Evolutionary conservation across 2,888 invertebrate genomes (phyloP), one percentile per base, ranked within the genome.

Genomic region (Conistra vaccinii): DNA sequence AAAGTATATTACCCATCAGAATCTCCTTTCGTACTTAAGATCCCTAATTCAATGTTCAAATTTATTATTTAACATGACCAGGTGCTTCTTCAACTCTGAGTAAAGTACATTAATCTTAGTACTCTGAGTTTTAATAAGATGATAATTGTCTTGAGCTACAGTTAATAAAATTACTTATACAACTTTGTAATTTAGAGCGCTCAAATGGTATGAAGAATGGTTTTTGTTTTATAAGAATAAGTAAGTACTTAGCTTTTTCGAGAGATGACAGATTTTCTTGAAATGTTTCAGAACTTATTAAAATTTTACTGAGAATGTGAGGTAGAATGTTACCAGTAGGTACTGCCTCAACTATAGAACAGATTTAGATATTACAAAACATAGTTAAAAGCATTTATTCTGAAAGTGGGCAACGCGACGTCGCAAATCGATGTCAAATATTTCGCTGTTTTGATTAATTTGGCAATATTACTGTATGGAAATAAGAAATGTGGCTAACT

Each of bases 161-260:
- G 82, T 76, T 89, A 85, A 88, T 88, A 84, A 85, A 85, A 85
- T 83, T 79, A 76, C 65, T 84, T 70, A 69, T 76, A 84, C 74
- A 84, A 86, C 86, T 85, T 86, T 69, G 73, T 78, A 73, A 84
- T 79, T 81, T 72, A 78, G 82, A 75, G 75, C 71, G 66, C 68
- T 76, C 71, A 65, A 76, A 82, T 74, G 45, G 60, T 63, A 72
- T 77, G 74, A 70, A 76, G 65, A 75, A 74, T 81, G 66, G 45
- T 62, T 76, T 84, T 76, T 72, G 75, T 75, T 73, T 51, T 58
- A 69, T 69, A 70, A 66, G 65, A 80, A 45, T 58, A 62, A 51
- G 42, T 32, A 14, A 62, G 39, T 17, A 14, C 39, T 74, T 51
- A 62, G 71, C 14, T 57, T 66, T 53, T 80, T 39, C 5, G 9